phyloP scores from a whole-genome alignment of 1,140 invertebrate species.

The Drosophila leontia region DNA sequence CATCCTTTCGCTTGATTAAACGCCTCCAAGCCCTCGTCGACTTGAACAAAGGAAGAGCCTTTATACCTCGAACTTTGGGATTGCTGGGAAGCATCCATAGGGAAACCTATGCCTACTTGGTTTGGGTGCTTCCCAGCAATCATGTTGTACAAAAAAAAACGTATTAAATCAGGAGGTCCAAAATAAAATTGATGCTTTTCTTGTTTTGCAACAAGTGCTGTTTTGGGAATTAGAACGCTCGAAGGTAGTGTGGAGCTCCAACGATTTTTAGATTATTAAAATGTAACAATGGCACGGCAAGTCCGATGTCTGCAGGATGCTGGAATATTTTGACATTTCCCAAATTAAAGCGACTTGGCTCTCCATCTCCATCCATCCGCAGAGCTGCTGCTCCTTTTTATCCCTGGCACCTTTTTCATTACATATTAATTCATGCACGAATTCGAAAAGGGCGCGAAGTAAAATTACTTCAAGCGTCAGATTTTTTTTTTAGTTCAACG shows the following conservation, averaged over 20 bases:
- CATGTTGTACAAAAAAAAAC: conserved; percentile 7
- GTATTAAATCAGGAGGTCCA: conserved; percentile 34
- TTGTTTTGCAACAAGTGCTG: conserved; percentile 40
- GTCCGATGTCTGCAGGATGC: conserved; percentile 28
- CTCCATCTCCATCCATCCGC: conserved; percentile 29
- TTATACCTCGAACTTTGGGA: conserved; percentile 44
- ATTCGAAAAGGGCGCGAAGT: conserved; percentile 38
- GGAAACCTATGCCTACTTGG: conserved; percentile 37
- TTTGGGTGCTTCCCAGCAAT: conserved; percentile 50
- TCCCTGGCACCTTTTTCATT: conserved; percentile 57
- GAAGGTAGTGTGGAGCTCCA: conserved; percentile 60
- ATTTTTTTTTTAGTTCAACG: not conserved
- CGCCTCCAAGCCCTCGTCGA: conserved; percentile 21
- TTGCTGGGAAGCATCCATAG: conserved; percentile 33
- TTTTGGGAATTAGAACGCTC: conserved; percentile 31
- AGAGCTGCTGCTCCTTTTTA: conserved; percentile 23
- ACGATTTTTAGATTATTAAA: conserved; percentile 79
- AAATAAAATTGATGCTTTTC: conserved; percentile 64
- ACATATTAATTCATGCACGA: conserved; percentile 68
- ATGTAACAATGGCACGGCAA: conserved; percentile 48
- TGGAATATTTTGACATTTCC: conserved; percentile 66
- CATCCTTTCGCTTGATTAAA: conserved; percentile 42
- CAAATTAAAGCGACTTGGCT: conserved; percentile 72
- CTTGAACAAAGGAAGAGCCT: conserved; percentile 46
- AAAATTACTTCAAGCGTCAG: conserved; percentile 5